phyloP scores from a whole-genome alignment of 2,888 invertebrate genomes.

The Schizaphis graminum region DNA sequence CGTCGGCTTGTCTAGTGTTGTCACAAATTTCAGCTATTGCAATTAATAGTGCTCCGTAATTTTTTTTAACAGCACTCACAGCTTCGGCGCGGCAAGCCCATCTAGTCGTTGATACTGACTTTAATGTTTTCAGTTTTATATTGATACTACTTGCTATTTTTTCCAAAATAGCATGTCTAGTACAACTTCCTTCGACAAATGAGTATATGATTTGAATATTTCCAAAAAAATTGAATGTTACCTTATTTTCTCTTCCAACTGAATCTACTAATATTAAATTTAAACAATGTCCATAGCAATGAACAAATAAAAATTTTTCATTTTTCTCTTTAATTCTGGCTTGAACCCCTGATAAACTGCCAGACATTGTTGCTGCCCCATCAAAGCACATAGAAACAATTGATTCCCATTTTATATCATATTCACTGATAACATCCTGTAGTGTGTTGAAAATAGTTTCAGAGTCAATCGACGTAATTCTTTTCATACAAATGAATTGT shows the following conservation, averaged over 20 bases:
- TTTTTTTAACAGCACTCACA: constrained; percentile 16
- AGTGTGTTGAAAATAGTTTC: neutral
- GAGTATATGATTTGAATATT: neutral
- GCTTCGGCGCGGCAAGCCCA: constrained; percentile 38
- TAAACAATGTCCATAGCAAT: constrained; percentile 60
- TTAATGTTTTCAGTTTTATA: constrained; percentile 1
- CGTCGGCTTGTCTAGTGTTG: neutral
- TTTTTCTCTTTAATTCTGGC: constrained; percentile 51
- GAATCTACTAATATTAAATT: constrained; percentile 62
- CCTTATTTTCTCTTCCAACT: neutral
- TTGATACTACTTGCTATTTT: constrained; percentile 76
- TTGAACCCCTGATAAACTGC: constrained; percentile 26
- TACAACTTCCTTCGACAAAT: neutral
- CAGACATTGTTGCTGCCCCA: constrained; percentile 61
- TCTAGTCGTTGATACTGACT: constrained; percentile 29
- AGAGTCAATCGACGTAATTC: too few species aligned
- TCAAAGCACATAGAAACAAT: constrained; percentile 60
- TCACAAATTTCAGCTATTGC: neutral
- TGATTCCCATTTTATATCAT: constrained; percentile 40
- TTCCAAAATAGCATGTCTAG: constrained; percentile 72
- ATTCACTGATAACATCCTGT: constrained; percentile 5
- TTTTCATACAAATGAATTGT: too few species aligned
- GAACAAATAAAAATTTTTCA: constrained; percentile 43
- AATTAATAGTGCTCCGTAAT: neutral
- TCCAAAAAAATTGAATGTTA: neutral